A percentile compares a stretch with the other conserved stretches of the same genome.
phyloP scores from a whole-genome alignment of 1,140 invertebrate species.

The Oryctes rhinoceros region DNA sequence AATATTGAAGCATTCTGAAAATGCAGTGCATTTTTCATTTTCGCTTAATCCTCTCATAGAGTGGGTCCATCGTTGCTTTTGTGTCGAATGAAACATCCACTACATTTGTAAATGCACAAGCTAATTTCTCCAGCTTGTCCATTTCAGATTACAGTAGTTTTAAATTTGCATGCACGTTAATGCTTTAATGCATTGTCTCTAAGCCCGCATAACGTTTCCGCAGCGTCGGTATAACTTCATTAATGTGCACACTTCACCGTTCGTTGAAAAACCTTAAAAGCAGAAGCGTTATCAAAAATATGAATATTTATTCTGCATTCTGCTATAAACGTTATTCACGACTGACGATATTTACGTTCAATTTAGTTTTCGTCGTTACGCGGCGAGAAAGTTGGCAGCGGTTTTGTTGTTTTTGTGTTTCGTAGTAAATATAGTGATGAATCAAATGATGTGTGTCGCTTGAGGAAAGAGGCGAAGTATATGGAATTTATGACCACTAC shows the following conservation, averaged over 20 bases:
- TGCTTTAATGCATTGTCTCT: slow-evolving; percentile 6
- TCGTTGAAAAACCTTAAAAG: slow-evolving; percentile 28
- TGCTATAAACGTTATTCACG: slow-evolving; percentile 20
- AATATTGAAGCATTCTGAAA: too few relatives aligned
- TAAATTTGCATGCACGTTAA: slow-evolving; percentile 4
- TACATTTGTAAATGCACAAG: too few relatives aligned
- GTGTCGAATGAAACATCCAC: too few relatives aligned
- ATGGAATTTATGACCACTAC: background rate
- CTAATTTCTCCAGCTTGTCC: too few relatives aligned
- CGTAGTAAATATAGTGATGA: slow-evolving; percentile 32
- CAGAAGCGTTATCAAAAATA: slow-evolving; percentile 26
- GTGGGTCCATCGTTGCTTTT: too few relatives aligned
- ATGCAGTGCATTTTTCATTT: too few relatives aligned
- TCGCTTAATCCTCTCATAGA: too few relatives aligned
- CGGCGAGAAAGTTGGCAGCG: slow-evolving; percentile 28
- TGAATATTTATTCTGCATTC: slow-evolving; percentile 33
- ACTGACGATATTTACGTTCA: slow-evolving; percentile 27
- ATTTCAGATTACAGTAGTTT: background rate
- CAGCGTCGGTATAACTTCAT: background rate
- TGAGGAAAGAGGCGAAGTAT: background rate
- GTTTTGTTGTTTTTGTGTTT: slow-evolving; percentile 18
- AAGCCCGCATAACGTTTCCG: background rate
- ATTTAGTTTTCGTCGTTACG: slow-evolving; percentile 20
- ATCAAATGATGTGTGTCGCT: slow-evolving; percentile 27
- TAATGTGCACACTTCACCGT: background rate